Conservation (phyloP, 1,140 invertebrate species). For the Drosophila asahinai region DNA sequence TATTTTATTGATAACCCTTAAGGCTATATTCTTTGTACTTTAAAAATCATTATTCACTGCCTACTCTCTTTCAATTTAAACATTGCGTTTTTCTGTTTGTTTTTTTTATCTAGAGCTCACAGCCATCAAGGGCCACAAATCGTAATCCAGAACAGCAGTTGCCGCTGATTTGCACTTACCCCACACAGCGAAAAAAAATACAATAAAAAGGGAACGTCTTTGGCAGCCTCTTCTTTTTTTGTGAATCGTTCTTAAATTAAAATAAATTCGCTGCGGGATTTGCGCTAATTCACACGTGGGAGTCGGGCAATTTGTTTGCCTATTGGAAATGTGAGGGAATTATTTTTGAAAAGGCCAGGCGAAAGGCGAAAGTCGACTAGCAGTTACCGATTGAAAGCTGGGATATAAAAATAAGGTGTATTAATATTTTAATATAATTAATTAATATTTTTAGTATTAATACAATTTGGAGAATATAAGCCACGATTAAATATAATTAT, state of each 20-base stretch:
- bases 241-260: slow-evolving; percentile 29
- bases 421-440: no score
- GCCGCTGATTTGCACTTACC: slow-evolving; percentile 10
- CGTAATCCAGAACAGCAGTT: slow-evolving; percentile 22
- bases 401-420: background rate
- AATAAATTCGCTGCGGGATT: slow-evolving; percentile 43
- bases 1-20: background rate
- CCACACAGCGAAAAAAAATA: background rate
- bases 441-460: no score
- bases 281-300: slow-evolving; percentile 47
- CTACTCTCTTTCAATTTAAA: background rate
- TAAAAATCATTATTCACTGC: background rate
- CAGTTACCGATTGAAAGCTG: background rate
- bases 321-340: slow-evolving; percentile 25
- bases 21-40: background rate
- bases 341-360: background rate
- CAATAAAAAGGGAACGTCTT: background rate
- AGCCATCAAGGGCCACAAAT: slow-evolving; percentile 6
- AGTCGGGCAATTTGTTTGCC: slow-evolving; percentile 25
- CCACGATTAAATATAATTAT: no score
- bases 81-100: background rate
- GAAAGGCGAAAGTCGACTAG: background rate
- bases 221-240: background rate
- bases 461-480: no score
- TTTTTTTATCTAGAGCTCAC: background rate